phyloP scores from a whole-genome alignment of 2,797 vertebrate genomes.

The Cyprinodon diabolis region DNA sequence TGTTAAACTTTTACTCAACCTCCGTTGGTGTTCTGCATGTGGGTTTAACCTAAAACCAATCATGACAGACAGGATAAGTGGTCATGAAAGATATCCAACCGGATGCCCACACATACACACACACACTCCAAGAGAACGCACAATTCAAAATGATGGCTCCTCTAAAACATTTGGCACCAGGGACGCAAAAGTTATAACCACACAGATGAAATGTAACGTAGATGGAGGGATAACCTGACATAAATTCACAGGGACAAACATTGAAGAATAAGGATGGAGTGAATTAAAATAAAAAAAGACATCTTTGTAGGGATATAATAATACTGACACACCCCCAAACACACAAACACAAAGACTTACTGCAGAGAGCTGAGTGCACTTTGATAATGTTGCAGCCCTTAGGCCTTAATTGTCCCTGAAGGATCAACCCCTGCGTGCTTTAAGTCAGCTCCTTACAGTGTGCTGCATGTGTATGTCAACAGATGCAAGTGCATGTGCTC shows the following conservation, averaged over 20 bases:
- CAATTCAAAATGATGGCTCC: slow-evolving; percentile 37
- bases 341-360: slow-evolving; percentile 16
- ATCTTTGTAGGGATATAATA: background rate
- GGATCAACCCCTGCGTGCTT: slow-evolving; percentile 39
- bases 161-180: slow-evolving; percentile 21
- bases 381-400: slow-evolving; percentile 60
- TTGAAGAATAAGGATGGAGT: background rate
- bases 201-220: slow-evolving; percentile 31
- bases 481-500: slow-evolving; percentile 6
- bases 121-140: slow-evolving; percentile 14
- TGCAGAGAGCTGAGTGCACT: slow-evolving; percentile 38
- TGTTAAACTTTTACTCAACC: too few relatives aligned
- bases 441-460: slow-evolving; percentile 40
- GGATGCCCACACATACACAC: slow-evolving; percentile 19
- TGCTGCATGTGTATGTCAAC: slow-evolving; percentile 12
- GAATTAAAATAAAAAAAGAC: slow-evolving; percentile 1
- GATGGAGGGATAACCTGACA: slow-evolving; percentile 8
- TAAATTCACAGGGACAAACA: slow-evolving; percentile 7
- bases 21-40: too few relatives aligned
- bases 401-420: slow-evolving; percentile 51
- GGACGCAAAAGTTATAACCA: slow-evolving; percentile 29
- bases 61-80: slow-evolving; percentile 53
- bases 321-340: slow-evolving; percentile 3
- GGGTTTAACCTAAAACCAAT: too few relatives aligned
- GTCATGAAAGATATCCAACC: slow-evolving; percentile 31